Evolutionary conservation across 2,797 vertebrate genomes (phyloP), one percentile per base, ranked within the genome.

Genomic region (Petrocephalus schoutedeni): DNA sequence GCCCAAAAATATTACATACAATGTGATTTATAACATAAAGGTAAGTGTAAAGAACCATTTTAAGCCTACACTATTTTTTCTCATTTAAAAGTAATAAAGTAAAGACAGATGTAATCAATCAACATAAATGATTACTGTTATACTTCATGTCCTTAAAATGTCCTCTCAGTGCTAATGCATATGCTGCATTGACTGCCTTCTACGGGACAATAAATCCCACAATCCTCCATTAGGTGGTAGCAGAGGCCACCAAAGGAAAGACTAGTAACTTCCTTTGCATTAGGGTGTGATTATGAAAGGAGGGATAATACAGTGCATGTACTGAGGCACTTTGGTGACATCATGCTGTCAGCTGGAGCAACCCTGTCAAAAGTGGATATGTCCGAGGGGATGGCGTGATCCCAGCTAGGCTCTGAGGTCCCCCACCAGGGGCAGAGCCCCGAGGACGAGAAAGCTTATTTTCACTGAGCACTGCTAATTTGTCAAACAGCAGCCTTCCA

Each of bases 151-250:
- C 93, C 93, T 93, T 91, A 88, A 93, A 92, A 93, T 53, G 92
- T 89, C 93, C 93, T 94, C 89, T 88, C 28, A 85, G 23, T 28
- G 16, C 49, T 16, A 64, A 58, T 3, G 5, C 16, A n/a, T 45
- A 23, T 6, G 9, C 64, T 45, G 23, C n/a, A 12, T 32, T 23
- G 7, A 14, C 61, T 41, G 19, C 56, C 6, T 14, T 87, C 0
- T 2, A 74, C 14, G 58, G n/a, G 7, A 86, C 83, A 19, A 45
- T 16, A 77, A 54, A 88, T 64, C 3, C n/a, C 9, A 4, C 1
- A 83, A 3, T 51, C 3, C 0, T 64, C 92, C 93, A 92, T 90
- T 16, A 59, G 93, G 90, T 93, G 94, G 94, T 93, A 93, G 92
- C 91, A 93, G 80, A 94, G 93, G 54, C 86, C 83, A 92, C 49